phyloP scores from a whole-genome alignment of 2,797 vertebrate genomes.

The Pseudopleuronectes americanus region DNA sequence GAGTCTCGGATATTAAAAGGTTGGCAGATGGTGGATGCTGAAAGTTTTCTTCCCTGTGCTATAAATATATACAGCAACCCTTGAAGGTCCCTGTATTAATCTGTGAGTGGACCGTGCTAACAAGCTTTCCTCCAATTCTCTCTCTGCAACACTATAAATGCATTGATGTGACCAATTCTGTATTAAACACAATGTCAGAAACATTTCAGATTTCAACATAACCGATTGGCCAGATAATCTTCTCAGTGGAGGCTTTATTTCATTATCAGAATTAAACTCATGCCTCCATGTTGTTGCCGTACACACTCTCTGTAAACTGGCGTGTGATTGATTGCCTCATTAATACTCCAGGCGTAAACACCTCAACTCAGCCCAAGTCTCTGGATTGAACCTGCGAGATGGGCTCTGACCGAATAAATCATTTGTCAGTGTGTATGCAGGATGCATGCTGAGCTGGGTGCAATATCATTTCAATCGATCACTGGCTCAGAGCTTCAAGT shows the following conservation, averaged over 20 bases:
- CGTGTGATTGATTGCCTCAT: slow-evolving; percentile 73
- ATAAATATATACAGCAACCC: slow-evolving; percentile 50
- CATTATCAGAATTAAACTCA: slow-evolving; percentile 55
- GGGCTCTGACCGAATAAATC: slow-evolving; percentile 63
- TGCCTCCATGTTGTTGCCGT: slow-evolving; percentile 33
- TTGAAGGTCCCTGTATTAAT: slow-evolving; percentile 41
- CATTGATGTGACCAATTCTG: not conserved
- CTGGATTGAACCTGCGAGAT: slow-evolving; percentile 60
- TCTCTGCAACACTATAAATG: not conserved
- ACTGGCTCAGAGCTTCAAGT: slow-evolving; percentile 41
- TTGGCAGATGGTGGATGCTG: slow-evolving; percentile 59
- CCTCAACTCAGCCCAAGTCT: slow-evolving; percentile 35
- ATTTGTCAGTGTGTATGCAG: slow-evolving; percentile 56
- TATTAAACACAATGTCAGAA: not conserved
- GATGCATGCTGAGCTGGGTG: slow-evolving; percentile 48
- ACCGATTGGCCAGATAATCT: not conserved
- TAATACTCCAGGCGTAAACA: slow-evolving; percentile 55
- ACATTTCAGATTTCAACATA: slow-evolving; percentile 17
- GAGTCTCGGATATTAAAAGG: slow-evolving; percentile 57
- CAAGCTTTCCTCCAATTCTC: slow-evolving; percentile 20
- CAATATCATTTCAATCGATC: slow-evolving; percentile 71
- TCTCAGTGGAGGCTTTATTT: slow-evolving; percentile 44
- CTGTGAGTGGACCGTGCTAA: slow-evolving; percentile 29
- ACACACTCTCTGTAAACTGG: slow-evolving; percentile 43
- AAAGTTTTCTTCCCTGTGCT: slow-evolving; percentile 40